phyloP scores from a whole-genome alignment of 2,113 vertebrate species.

The Tachuris rubrigastra region DNA sequence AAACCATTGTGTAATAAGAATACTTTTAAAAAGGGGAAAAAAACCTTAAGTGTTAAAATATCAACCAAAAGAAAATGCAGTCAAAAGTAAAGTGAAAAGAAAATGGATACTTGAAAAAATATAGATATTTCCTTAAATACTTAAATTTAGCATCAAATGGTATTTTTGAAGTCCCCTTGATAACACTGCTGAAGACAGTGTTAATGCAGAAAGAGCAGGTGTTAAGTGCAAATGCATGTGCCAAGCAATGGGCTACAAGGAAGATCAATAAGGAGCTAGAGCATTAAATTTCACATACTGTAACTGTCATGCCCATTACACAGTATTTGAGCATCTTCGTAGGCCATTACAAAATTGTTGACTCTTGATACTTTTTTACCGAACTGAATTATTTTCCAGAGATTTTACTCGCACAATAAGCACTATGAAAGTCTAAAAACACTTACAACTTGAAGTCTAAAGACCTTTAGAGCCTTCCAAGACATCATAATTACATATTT shows the following conservation, averaged over 20 bases:
- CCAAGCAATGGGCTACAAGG: constrained; percentile 14
- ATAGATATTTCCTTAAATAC: background rate
- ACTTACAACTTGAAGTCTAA: background rate
- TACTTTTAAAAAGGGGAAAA: accelerated
- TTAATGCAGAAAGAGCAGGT: constrained; percentile 76
- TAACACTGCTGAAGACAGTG: constrained; percentile 70
- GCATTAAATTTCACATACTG: constrained; percentile 79
- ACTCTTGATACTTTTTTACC: background rate
- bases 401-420: background rate
- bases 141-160: background rate
- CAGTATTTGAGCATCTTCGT: background rate
- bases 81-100: background rate
- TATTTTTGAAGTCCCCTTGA: background rate
- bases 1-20: background rate
- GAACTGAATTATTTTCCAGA: constrained; percentile 21
- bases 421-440: background rate
- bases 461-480: background rate
- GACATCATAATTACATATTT: background rate
- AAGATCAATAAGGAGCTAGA: constrained; percentile 80
- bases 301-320: constrained; percentile 68
- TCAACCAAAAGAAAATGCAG: background rate
- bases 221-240: constrained; percentile 58
- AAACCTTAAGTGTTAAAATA: background rate
- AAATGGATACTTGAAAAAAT: background rate
- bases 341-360: constrained; percentile 8